Conservation (phyloP, 1,140 invertebrate species). For the Anoplolepis gracilipes region DNA sequence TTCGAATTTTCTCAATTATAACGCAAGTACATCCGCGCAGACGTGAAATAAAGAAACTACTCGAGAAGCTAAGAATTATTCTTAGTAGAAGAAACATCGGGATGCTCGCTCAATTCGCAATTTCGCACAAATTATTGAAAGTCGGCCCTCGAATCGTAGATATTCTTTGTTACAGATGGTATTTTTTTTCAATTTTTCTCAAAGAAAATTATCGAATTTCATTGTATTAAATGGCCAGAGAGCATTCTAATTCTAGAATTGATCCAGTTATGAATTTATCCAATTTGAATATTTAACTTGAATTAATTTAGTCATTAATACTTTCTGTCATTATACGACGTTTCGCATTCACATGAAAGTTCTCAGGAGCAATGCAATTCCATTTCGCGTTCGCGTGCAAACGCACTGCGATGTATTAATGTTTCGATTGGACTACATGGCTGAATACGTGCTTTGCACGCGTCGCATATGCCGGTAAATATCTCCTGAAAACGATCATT, state of each 20-base stretch:
- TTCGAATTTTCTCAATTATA: conserved; percentile 48
- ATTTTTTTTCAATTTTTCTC: background rate
- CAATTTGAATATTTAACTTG: no score
- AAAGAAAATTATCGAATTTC: background rate
- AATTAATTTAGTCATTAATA: no score
- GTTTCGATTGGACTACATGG: conserved; percentile 77
- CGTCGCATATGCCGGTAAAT: conserved; percentile 62
- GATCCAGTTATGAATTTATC: no score
- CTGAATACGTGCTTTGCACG: conserved; percentile 53
- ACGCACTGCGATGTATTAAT: conserved; percentile 78
- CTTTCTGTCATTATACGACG: background rate
- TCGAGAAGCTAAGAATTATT: conserved; percentile 34
- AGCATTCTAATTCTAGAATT: no score
- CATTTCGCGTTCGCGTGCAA: conserved; percentile 51
- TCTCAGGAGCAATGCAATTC: conserved; percentile 69
- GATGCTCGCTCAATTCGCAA: background rate
- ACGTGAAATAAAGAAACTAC: conserved; percentile 43
- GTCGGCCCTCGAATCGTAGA: background rate
- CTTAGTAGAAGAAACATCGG: conserved; percentile 37
- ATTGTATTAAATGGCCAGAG: background rate
- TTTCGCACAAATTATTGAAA: conserved; percentile 24
- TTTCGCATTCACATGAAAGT: conserved; percentile 49
- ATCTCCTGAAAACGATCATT: conserved; percentile 55
- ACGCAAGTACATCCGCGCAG: conserved; percentile 35
- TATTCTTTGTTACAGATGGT: background rate